Evolutionary conservation across 2,888 invertebrate species (phyloP).

Genomic region (Hypsopygia costalis): DNA sequence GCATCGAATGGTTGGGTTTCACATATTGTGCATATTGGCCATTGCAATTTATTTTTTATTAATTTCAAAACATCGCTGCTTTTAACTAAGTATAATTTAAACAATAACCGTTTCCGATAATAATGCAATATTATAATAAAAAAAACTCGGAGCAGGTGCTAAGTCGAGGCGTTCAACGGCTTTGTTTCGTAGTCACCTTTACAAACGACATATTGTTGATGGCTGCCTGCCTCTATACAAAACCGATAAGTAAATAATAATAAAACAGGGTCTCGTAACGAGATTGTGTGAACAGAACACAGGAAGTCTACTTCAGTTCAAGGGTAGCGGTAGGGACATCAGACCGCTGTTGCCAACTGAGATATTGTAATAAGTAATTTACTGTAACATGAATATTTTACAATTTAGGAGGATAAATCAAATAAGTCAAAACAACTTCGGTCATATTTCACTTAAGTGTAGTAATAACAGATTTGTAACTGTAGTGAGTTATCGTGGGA

Average conservation of each 20-base stretch:
- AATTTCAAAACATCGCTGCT: too few species aligned
- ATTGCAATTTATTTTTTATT: too few species aligned
- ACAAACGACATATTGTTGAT: constrained; percentile 75
- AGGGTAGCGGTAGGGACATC: constrained; percentile 42
- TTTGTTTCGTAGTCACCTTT: constrained; percentile 76
- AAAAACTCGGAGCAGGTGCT: constrained; percentile 64
- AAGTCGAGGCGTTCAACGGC: constrained; percentile 64
- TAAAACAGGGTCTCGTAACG: constrained; percentile 60
- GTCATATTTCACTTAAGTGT: constrained; percentile 17
- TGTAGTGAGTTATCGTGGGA: constrained; percentile 65
- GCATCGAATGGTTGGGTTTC: constrained; percentile 42
- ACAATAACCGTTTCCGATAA: constrained; percentile 26
- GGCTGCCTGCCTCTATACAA: constrained; percentile 67
- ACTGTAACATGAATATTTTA: not conserved
- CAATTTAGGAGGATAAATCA: not conserved
- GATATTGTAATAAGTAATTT: not conserved
- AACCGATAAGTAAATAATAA: constrained; percentile 76
- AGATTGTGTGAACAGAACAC: constrained; percentile 68
- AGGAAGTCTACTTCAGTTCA: constrained; percentile 64
- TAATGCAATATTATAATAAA: constrained; percentile 22
- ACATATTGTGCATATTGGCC: not conserved
- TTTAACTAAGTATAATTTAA: too few species aligned
- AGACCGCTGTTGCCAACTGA: constrained; percentile 14
- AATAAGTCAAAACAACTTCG: constrained; percentile 3
- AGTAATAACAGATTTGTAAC: constrained; percentile 52